Evolutionary conservation across 2,797 vertebrate genomes (phyloP).

Genomic region (Clarias platycephalus): DNA sequence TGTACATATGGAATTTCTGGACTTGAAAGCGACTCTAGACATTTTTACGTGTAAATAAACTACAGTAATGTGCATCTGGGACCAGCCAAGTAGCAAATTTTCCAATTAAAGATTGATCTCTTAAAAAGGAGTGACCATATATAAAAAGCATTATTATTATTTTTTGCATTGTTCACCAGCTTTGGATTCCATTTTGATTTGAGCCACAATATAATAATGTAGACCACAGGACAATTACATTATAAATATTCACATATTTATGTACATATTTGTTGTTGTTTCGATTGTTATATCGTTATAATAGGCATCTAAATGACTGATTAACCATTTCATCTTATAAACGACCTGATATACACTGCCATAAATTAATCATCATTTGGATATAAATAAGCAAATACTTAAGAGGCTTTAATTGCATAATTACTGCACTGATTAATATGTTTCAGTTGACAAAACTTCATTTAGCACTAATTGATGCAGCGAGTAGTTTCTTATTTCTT

Average conservation of each 20-base stretch:
- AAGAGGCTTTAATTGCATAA: too few species aligned
- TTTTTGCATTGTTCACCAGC: neutral
- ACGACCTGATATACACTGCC: too few species aligned
- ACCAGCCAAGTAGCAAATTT: neutral
- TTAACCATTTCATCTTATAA: neutral
- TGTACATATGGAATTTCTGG: too few species aligned
- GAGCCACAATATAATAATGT: neutral
- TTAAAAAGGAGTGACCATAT: neutral
- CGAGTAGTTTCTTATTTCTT: too few species aligned
- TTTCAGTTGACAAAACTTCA: too few species aligned
- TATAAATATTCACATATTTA: neutral
- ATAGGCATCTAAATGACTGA: too few species aligned
- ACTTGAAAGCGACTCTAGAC: neutral
- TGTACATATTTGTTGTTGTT: neutral
- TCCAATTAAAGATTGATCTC: neutral
- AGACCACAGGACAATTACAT: neutral
- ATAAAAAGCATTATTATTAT: neutral
- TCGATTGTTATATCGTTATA: neutral
- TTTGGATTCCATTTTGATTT: neutral
- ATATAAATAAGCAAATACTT: too few species aligned
- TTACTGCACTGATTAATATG: too few species aligned
- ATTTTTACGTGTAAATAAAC: neutral
- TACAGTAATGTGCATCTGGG: neutral
- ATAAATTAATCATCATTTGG: too few species aligned
- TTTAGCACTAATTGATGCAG: too few species aligned